Conservation (phyloP, 2,797 vertebrate species). For the Amazona ochrocephala region DNA sequence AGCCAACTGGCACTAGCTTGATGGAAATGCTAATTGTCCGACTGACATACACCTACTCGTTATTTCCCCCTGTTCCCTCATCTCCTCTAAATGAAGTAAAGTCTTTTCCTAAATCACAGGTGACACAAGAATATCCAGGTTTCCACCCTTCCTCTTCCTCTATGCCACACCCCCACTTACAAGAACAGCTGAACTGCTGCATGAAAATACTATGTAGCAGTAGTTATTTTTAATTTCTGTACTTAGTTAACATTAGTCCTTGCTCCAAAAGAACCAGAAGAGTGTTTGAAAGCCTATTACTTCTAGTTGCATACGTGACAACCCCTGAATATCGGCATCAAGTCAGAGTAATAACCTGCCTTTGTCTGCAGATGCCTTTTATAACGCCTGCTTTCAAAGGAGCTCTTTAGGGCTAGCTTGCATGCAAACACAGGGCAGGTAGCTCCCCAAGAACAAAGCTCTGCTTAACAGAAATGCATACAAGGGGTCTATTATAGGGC, state of each 20-base stretch:
- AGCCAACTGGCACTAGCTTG: conserved; percentile 36
- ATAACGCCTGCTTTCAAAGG: not conserved
- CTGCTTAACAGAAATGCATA: not conserved
- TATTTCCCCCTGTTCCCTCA: not conserved
- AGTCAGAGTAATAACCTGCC: not conserved
- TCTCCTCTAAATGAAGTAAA: not conserved
- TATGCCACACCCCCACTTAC: not conserved
- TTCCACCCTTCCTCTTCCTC: conserved; percentile 45
- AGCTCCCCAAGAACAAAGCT: not conserved
- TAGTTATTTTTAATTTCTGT: not conserved
- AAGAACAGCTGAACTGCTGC: not conserved
- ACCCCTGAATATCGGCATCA: not conserved
- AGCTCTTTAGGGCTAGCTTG: not conserved
- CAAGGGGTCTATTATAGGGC: not conserved
- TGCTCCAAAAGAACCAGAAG: not conserved
- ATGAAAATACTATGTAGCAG: not conserved
- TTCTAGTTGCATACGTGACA: rapidly evolving
- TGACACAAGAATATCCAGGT: not conserved
- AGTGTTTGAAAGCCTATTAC: not conserved
- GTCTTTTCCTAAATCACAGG: conserved; percentile 36
- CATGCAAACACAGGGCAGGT: not conserved
- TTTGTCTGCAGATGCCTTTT: not conserved
- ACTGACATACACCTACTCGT: conserved; percentile 21
- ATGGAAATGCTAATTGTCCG: conserved; percentile 48
- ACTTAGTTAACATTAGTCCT: not conserved